A percentile compares a stretch with the other conserved stretches of the same genome.
These are phyloP conservation scores for Chauna torquata DNA, from an alignment of 2,113 vertebrate genomes.

Conservation along the genomic window DNA sequence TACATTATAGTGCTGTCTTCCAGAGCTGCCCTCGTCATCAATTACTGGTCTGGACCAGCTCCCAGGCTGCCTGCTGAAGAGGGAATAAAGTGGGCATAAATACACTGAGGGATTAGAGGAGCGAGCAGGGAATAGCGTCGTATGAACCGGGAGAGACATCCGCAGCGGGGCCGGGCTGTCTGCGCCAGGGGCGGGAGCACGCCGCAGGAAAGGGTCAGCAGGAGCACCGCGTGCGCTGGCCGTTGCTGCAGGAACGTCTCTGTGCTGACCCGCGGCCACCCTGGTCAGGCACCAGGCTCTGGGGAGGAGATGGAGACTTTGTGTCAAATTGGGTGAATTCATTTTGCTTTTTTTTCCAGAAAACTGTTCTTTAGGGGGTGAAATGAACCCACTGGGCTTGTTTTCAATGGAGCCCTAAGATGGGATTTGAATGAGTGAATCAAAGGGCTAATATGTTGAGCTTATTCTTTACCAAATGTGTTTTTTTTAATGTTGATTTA, in stretches of 20 bases:
- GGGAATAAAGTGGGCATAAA: neutral
- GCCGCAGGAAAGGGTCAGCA: neutral
- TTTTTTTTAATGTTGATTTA: neutral
- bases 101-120: neutral
- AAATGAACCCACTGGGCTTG: neutral
- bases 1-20: neutral
- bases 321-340: neutral
- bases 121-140: neutral
- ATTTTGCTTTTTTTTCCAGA: neutral
- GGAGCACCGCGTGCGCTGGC: neutral
- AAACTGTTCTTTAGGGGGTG: neutral
- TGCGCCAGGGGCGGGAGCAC: rapidly evolving
- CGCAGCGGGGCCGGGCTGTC: neutral
- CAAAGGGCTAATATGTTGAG: neutral
- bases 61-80: neutral
- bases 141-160: neutral
- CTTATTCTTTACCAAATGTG: neutral
- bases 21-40: neutral
- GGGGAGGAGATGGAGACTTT: neutral
- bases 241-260: neutral
- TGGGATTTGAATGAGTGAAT: neutral
- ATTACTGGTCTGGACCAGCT: neutral
- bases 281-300: neutral
- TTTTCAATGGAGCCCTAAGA: neutral
- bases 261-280: neutral